A percentile compares a stretch with the other conserved stretches of the same genome.
phyloP scores from a whole-genome alignment of 2,113 vertebrate genomes.

The Telmatochromis bifrenatus region DNA sequence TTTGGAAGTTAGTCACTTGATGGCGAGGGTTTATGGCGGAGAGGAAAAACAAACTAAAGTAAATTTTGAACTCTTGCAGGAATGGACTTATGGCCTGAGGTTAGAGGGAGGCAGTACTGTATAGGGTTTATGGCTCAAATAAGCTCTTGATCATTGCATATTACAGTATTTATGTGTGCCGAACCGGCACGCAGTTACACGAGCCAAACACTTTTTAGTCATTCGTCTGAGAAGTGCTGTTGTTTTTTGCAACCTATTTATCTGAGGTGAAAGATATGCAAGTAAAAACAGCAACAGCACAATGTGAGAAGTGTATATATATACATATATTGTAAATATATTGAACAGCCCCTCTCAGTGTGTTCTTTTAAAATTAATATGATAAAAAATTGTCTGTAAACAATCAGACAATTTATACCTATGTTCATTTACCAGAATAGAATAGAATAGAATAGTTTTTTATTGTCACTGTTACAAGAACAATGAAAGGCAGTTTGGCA shows the following conservation, averaged over 20 bases:
- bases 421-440: neutral
- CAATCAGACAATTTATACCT: neutral
- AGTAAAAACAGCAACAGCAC: neutral
- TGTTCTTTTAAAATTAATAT: neutral
- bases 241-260: neutral
- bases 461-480: neutral
- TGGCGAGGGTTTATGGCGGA: conserved; percentile 6
- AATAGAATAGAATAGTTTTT: neutral
- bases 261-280: neutral
- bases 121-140: neutral
- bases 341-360: neutral
- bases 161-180: neutral
- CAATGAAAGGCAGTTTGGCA: neutral
- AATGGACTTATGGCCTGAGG: conserved; percentile 18
- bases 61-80: conserved; percentile 13
- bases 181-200: neutral
- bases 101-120: neutral
- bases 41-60: conserved; percentile 43
- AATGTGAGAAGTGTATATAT: neutral
- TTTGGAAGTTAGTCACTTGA: conserved; percentile 26
- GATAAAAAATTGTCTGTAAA: neutral
- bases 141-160: neutral
- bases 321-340: neutral
- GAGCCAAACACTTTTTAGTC: neutral
- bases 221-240: neutral